Percentiles rank a stretch among this genome's conserved stretches.
phyloP scores from a whole-genome alignment of 2,888 invertebrate species.

The Agelastica alni region DNA sequence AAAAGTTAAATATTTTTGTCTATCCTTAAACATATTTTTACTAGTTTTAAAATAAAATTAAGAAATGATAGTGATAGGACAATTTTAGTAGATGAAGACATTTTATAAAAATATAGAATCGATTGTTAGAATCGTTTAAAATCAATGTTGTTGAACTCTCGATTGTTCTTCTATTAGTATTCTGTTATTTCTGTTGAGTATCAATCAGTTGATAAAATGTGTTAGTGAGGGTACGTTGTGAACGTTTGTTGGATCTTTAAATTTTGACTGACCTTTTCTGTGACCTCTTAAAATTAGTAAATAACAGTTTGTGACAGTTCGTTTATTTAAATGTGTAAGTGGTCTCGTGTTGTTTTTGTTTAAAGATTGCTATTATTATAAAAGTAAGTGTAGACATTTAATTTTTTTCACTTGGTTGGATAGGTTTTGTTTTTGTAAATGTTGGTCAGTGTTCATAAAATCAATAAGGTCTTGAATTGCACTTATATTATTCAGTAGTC shows the following conservation, averaged over 20 bases:
- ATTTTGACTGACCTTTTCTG: constrained; percentile 36
- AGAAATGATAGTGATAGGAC: too few relatives aligned
- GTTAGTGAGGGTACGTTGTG: constrained; percentile 29
- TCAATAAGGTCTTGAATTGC: constrained; percentile 11
- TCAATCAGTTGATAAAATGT: constrained; percentile 36
- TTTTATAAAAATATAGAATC: too few relatives aligned
- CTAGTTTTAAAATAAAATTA: too few relatives aligned
- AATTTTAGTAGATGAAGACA: too few relatives aligned
- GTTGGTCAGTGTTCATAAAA: constrained; percentile 22
- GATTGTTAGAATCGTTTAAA: constrained; percentile 1
- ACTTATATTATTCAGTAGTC: constrained; percentile 7
- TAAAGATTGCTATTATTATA: neutral
- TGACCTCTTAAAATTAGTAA: constrained; percentile 38
- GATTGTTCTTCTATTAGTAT: neutral
- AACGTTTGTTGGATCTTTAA: constrained; percentile 22
- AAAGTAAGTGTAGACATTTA: constrained; percentile 29
- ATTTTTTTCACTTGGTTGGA: neutral
- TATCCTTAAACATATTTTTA: too few relatives aligned
- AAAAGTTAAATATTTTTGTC: too few relatives aligned
- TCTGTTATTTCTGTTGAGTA: too few relatives aligned
- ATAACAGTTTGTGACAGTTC: constrained; percentile 31
- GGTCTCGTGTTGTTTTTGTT: constrained; percentile 14
- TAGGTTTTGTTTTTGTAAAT: constrained; percentile 20
- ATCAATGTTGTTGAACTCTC: constrained; percentile 11
- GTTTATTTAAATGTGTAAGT: constrained; percentile 25